phyloP scores from a whole-genome alignment of 2,113 vertebrate genomes.

The Nothocercus nigrocapillus region DNA sequence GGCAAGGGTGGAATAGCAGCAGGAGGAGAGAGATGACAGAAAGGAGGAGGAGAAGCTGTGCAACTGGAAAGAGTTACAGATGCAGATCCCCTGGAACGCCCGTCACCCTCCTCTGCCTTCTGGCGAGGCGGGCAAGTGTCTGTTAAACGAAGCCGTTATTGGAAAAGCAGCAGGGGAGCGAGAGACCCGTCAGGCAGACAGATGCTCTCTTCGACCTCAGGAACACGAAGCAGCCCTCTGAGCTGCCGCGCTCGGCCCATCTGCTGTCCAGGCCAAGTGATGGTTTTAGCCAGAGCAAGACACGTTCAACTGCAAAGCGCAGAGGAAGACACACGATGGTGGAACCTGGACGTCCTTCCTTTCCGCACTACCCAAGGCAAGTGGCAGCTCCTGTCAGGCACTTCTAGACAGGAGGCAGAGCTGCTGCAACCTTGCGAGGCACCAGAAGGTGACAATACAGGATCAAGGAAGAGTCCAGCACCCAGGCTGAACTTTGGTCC shows the following conservation, averaged over 20 bases:
- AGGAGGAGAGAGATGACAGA: too few species aligned
- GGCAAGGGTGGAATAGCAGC: neutral
- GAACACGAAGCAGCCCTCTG: neutral
- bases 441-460: neutral
- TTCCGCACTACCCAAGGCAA: too few species aligned
- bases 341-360: too few species aligned
- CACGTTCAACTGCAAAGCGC: too few species aligned
- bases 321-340: too few species aligned
- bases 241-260: neutral
- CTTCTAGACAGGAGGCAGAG: too few species aligned
- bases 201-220: neutral
- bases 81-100: neutral
- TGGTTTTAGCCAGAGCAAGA: neutral
- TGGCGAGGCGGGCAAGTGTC: fast-evolving
- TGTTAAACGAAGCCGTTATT: neutral
- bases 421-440: too few species aligned
- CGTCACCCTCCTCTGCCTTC: neutral
- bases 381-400: too few species aligned
- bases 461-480: too few species aligned
- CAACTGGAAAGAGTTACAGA: neutral
- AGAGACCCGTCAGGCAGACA: neutral
- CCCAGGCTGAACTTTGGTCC: fast-evolving
- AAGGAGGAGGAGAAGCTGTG: neutral
- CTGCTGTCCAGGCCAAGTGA: too few species aligned
- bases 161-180: neutral